Percentiles rank a stretch among this genome's conserved stretches.
phyloP scores from a whole-genome alignment of 2,113 vertebrate species.

The Rhabdomys dilectus region DNA sequence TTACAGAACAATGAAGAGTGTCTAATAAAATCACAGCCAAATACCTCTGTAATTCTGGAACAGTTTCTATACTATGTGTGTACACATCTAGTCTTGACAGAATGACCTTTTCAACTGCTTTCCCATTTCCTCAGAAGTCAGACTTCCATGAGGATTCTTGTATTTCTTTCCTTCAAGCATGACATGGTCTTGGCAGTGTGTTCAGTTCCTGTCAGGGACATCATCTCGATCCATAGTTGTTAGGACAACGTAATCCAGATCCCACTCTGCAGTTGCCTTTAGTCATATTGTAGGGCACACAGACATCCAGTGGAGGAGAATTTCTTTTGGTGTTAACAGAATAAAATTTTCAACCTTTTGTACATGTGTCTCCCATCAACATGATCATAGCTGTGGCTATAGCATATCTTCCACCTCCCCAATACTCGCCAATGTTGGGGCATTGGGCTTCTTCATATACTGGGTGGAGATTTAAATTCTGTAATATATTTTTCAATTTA shows the following conservation, averaged over 20 bases:
- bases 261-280: slow-evolving; percentile 95
- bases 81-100: slow-evolving; percentile 95
- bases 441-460: slow-evolving; percentile 98
- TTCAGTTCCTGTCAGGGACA: slow-evolving; percentile 94
- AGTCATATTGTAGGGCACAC: slow-evolving; percentile 95
- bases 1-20: background rate
- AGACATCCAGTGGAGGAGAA: slow-evolving; percentile 92
- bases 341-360: slow-evolving; percentile 97
- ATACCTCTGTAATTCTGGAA: slow-evolving; percentile 93
- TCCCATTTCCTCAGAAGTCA: slow-evolving; percentile 95
- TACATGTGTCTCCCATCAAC: slow-evolving; percentile 99
- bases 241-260: slow-evolving; percentile 97
- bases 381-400: slow-evolving; percentile 98
- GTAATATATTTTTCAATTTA: slow-evolving; percentile 94
- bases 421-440: slow-evolving; percentile 98
- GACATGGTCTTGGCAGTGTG: slow-evolving; percentile 95
- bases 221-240: slow-evolving; percentile 98
- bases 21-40: background rate
- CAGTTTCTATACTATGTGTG: slow-evolving; percentile 97
- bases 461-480: slow-evolving; percentile 96
- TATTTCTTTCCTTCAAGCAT: slow-evolving; percentile 93
- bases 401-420: slow-evolving; percentile 96
- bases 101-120: slow-evolving; percentile 92
- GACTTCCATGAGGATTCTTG: slow-evolving; percentile 95
- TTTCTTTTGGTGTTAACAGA: slow-evolving; percentile 95